These are phyloP conservation scores for Cheilosia urbana DNA, from an alignment of 2,888 invertebrate genomes.

Conservation along the genomic window DNA sequence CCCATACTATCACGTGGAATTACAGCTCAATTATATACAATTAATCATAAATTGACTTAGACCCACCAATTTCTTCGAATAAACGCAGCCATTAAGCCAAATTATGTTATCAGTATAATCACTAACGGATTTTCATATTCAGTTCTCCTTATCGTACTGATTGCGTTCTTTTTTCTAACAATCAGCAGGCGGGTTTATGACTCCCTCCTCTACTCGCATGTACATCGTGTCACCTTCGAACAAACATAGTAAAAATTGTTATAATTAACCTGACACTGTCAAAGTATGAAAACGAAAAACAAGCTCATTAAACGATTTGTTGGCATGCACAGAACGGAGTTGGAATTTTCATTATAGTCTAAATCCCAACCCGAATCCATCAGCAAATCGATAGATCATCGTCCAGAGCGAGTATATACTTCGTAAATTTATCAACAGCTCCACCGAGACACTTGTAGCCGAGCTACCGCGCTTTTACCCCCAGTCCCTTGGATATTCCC, in stretches of 20 bases:
- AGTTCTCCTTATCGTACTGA: slow-evolving; percentile 20
- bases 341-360: neutral
- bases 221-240: slow-evolving; percentile 12
- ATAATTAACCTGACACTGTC: slow-evolving; percentile 32
- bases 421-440: neutral
- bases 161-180: neutral
- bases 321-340: slow-evolving; percentile 10
- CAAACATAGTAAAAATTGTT: neutral
- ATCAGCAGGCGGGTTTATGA: slow-evolving; percentile 5
- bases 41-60: no score
- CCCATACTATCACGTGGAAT: no score
- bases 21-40: no score
- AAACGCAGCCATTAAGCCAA: neutral
- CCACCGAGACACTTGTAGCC: slow-evolving; percentile 47
- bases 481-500: slow-evolving; percentile 23
- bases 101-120: slow-evolving; percentile 3
- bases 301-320: slow-evolving; percentile 27
- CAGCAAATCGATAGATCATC: slow-evolving; percentile 47
- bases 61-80: no score
- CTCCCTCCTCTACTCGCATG: slow-evolving; percentile 10
- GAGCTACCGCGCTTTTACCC: neutral
- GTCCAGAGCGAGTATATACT: neutral
- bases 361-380: neutral
- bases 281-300: neutral
- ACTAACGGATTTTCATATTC: slow-evolving; percentile 11